Percentiles rank a stretch among this genome's conserved stretches.
Evolutionary conservation across 2,113 vertebrate species (phyloP).

Genomic region (Solea solea): DNA sequence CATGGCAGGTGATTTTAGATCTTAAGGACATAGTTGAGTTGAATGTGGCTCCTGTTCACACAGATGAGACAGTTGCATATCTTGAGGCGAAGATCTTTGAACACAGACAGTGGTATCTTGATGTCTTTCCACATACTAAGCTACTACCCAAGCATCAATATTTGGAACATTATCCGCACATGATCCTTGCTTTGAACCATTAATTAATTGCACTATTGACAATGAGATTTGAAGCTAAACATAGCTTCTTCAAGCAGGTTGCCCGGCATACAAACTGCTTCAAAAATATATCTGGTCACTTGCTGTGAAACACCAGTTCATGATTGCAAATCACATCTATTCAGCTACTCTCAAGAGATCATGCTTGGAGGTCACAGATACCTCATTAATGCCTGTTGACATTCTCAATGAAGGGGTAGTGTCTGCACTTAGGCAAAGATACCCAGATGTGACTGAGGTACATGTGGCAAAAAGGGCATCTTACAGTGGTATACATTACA

Average conservation of each 20-base stretch:
- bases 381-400: too few relatives aligned
- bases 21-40: conserved; percentile 20
- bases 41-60: conserved; percentile 14
- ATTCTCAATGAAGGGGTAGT: too few relatives aligned
- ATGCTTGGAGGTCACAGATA: too few relatives aligned
- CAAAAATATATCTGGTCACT: conserved; percentile 8
- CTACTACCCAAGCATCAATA: conserved; percentile 9
- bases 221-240: background rate
- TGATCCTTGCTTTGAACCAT: background rate
- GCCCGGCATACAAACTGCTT: conserved; percentile 1
- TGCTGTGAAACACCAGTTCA: conserved; percentile 15
- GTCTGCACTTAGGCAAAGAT: too few relatives aligned
- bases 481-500: too few relatives aligned
- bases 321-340: conserved; percentile 5
- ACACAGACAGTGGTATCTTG: conserved; percentile 9
- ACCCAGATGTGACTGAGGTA: too few relatives aligned
- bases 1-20: conserved; percentile 8
- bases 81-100: conserved; percentile 8
- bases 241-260: conserved; percentile 7
- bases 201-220: background rate
- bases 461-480: too few relatives aligned
- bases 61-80: conserved; percentile 11
- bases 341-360: too few relatives aligned
- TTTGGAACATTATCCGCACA: background rate
- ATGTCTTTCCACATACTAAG: conserved; percentile 1